These are phyloP conservation scores for Calephelis perditalis DNA, from an alignment of 2,888 invertebrate species.

Conservation along the genomic window DNA sequence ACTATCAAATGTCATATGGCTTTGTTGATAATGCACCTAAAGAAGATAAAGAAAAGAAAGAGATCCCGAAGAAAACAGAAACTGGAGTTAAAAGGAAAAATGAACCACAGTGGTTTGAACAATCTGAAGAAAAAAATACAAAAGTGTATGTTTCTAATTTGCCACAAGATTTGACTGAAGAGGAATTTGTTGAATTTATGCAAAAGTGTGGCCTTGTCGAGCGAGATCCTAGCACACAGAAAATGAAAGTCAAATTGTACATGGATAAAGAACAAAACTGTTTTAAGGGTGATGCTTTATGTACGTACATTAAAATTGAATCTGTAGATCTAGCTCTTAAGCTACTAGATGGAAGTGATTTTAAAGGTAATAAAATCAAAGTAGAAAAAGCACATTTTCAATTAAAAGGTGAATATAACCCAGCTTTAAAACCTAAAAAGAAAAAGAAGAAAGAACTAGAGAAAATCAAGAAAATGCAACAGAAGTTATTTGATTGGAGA, in stretches of 20 bases:
- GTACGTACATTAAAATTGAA: conserved; percentile 97
- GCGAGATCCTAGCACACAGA: conserved; percentile 87
- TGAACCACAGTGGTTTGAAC: conserved; percentile 93
- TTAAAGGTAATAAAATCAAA: conserved; percentile 87
- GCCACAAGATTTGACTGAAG: conserved; percentile 91
- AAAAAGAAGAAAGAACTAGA: conserved; percentile 93
- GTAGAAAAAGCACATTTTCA: conserved; percentile 97
- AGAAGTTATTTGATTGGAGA: conserved; percentile 97
- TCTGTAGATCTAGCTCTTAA: conserved; percentile 95
- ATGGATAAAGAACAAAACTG: conserved; percentile 86
- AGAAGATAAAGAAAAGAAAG: conserved; percentile 47
- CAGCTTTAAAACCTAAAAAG: conserved; percentile 92
- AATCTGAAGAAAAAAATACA: conserved; percentile 89
- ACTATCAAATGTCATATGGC: conserved; percentile 97
- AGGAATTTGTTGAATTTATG: conserved; percentile 95
- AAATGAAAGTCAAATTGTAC: conserved; percentile 95
- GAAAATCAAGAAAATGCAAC: conserved; percentile 93
- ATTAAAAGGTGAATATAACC: conserved; percentile 96
- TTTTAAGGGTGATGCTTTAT: conserved; percentile 96
- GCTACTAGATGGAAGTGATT: conserved; percentile 91
- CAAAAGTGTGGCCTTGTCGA: conserved; percentile 97
- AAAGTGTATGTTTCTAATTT: conserved; percentile 97
- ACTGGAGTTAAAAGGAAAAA: conserved; percentile 73
- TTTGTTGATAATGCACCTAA: conserved; percentile 81
- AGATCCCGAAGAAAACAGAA: conserved; percentile 56